A percentile compares a stretch with the other conserved stretches of the same genome.
phyloP scores from a whole-genome alignment of 2,888 invertebrate genomes.

The Eupithecia subfuscata region DNA sequence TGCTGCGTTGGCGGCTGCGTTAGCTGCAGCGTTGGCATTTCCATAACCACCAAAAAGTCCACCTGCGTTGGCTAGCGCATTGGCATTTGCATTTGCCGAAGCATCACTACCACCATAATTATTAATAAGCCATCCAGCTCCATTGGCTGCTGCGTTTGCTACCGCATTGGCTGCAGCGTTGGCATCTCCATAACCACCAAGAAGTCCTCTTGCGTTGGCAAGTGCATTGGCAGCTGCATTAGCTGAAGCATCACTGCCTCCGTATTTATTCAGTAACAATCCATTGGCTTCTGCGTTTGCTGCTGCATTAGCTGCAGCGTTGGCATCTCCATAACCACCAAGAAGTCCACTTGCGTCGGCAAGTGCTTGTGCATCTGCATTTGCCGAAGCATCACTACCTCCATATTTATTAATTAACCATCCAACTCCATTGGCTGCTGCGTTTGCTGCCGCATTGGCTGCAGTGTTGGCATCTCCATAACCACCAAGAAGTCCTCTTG shows the following conservation, averaged over 20 bases:
- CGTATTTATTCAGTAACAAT: background rate
- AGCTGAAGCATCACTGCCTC: background rate
- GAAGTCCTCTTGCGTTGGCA: background rate
- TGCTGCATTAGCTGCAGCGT: background rate
- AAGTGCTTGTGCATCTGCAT: background rate
- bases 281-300: conserved; percentile 10
- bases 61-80: background rate
- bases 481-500: background rate
- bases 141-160: conserved; percentile 19
- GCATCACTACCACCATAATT: background rate
- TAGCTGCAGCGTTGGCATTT: background rate
- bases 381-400: background rate
- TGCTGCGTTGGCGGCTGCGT: background rate
- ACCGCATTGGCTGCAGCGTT: conserved; percentile 7
- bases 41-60: background rate
- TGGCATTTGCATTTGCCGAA: background rate
- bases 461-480: background rate
- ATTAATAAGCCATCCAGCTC: background rate
- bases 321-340: background rate
- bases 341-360: background rate
- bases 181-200: background rate
- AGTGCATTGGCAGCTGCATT: conserved; percentile 16
- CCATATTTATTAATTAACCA: background rate
- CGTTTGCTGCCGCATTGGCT: conserved; percentile 8
- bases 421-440: background rate